Conservation (phyloP, 2,888 invertebrate genomes). For the Synergus laeviventris region DNA sequence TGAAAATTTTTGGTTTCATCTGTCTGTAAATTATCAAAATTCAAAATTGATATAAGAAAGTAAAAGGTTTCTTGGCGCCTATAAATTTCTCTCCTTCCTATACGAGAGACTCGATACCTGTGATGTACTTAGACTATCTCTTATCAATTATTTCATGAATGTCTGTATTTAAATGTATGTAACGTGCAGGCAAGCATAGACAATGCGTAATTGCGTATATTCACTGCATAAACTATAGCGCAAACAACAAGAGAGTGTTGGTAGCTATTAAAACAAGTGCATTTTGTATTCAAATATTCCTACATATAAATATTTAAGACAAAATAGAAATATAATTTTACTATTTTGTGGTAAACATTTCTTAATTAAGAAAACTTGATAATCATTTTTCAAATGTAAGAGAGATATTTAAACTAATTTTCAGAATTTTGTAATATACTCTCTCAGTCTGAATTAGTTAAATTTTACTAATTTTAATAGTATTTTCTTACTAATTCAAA, state of each 20-base stretch:
- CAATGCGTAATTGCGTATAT: not conserved
- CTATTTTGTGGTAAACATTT: not conserved
- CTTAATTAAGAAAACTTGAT: not conserved
- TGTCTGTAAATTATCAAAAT: too few relatives aligned
- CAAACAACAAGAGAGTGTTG: too few relatives aligned
- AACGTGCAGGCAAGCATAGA: not conserved
- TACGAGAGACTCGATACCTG: not conserved
- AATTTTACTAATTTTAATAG: too few relatives aligned
- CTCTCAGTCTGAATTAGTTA: too few relatives aligned
- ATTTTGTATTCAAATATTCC: too few relatives aligned
- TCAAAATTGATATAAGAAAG: too few relatives aligned
- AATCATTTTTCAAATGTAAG: not conserved
- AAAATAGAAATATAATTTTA: not conserved
- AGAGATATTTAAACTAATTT: not conserved
- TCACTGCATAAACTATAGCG: not conserved
- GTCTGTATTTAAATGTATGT: not conserved
- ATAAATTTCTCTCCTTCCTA: not conserved
- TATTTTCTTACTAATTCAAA: too few relatives aligned
- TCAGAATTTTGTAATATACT: not conserved
- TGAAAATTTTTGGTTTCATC: too few relatives aligned
- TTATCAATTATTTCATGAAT: not conserved
- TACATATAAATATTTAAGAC: not conserved
- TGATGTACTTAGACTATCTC: not conserved
- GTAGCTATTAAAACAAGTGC: too few relatives aligned
- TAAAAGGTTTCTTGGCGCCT: too few relatives aligned